phyloP scores from a whole-genome alignment of 2,888 invertebrate species.

The Hyppa rectilinea region DNA sequence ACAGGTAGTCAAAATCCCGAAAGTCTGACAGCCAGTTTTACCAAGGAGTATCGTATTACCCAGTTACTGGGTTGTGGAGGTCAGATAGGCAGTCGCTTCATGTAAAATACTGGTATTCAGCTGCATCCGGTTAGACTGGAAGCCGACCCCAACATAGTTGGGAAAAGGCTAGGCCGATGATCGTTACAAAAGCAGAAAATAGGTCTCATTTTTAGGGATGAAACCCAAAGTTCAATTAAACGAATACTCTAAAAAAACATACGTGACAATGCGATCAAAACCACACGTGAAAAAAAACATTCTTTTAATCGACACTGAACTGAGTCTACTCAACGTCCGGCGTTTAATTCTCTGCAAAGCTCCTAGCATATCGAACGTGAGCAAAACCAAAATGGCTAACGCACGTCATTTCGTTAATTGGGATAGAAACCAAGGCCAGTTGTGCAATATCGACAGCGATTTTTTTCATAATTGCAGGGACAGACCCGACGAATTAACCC shows the following conservation, averaged over 20 bases:
- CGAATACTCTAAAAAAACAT: neutral
- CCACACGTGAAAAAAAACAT: conserved; percentile 28
- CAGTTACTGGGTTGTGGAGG: too few species aligned
- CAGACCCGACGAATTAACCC: conserved; percentile 61
- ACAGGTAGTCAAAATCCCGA: too few species aligned
- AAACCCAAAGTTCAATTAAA: neutral
- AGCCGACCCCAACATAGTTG: too few species aligned
- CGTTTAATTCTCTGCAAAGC: conserved; percentile 50
- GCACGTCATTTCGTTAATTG: conserved; percentile 74
- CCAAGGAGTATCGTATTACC: too few species aligned
- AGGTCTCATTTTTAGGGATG: neutral
- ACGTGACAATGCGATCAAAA: conserved; percentile 21
- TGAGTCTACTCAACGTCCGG: conserved; percentile 41
- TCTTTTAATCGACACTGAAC: conserved; percentile 41
- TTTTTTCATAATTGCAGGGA: conserved; percentile 72
- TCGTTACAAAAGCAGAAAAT: neutral
- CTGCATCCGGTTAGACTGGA: too few species aligned
- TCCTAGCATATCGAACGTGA: conserved; percentile 46
- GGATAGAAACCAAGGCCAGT: conserved; percentile 68
- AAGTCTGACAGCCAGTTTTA: too few species aligned
- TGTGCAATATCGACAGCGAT: conserved; percentile 71
- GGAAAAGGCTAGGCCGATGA: too few species aligned
- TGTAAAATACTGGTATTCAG: too few species aligned
- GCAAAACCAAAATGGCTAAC: conserved; percentile 66
- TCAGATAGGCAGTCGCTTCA: too few species aligned